Conservation (phyloP, 2,113 vertebrate species). For the Leucoraja erinaceus region DNA sequence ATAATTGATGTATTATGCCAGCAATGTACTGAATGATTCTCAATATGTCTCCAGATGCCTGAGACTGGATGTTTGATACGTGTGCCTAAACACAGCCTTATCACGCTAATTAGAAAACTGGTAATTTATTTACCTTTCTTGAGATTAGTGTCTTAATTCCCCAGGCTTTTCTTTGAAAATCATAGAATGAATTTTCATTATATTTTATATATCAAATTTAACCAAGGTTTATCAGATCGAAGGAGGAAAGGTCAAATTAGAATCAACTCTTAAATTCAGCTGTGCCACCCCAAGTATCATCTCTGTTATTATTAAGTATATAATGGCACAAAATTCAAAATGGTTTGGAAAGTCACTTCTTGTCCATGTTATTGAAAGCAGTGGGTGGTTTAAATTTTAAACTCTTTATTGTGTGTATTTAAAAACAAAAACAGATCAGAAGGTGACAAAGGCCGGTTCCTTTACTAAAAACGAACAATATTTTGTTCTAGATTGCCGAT, state of each 20-base stretch:
- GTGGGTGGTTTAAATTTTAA: background rate
- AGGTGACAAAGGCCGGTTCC: background rate
- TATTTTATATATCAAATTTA: background rate
- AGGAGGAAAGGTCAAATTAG: background rate
- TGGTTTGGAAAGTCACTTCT: background rate
- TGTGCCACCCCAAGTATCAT: background rate
- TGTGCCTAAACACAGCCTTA: background rate
- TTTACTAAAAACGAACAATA: background rate
- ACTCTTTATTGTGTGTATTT: background rate
- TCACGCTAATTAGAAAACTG: background rate
- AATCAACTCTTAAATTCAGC: background rate
- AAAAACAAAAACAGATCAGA: background rate
- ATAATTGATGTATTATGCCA: conserved; percentile 14
- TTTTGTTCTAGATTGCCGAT: background rate
- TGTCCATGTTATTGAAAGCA: background rate
- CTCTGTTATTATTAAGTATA: background rate
- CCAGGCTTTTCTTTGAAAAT: background rate
- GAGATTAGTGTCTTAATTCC: background rate
- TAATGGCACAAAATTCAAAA: background rate
- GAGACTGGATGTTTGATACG: background rate
- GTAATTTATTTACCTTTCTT: background rate
- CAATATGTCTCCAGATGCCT: conserved; percentile 13
- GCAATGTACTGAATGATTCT: conserved; percentile 1
- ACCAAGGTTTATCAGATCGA: background rate
- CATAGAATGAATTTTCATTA: background rate